A percentile compares a stretch with the other conserved stretches of the same genome.
These are phyloP conservation scores for Grus americana DNA, from an alignment of 2,113 vertebrate genomes.

Conservation along the genomic window DNA sequence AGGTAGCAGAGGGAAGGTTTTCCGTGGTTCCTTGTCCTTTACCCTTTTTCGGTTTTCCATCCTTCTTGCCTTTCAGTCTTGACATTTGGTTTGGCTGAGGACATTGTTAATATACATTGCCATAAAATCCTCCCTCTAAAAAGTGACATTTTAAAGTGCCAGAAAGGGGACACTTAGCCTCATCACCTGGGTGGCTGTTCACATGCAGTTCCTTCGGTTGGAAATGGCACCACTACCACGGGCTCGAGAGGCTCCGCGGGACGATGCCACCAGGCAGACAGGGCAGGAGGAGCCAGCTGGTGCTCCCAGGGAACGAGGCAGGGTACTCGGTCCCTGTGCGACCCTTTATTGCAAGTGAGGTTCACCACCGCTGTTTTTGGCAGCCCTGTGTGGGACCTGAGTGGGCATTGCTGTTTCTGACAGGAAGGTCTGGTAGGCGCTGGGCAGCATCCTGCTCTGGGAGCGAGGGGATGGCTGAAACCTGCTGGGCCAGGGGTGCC, in stretches of 20 bases:
- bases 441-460: accelerated
- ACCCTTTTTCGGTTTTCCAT: neutral
- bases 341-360: accelerated
- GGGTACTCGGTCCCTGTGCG: accelerated
- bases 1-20: neutral
- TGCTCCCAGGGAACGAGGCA: neutral
- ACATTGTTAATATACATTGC: accelerated
- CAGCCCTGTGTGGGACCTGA: neutral
- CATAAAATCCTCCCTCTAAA: neutral
- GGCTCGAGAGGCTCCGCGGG: accelerated
- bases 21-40: neutral
- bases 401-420: neutral
- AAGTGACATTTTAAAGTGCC: neutral
- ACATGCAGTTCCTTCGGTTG: accelerated
- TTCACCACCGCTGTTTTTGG: neutral
- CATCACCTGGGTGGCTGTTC: neutral
- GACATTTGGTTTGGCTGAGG: neutral
- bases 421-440: neutral
- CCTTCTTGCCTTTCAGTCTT: neutral
- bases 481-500: neutral
- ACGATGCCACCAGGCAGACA: accelerated
- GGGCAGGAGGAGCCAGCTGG: neutral
- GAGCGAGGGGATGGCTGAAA: accelerated
- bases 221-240: accelerated
- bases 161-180: neutral